phyloP scores from a whole-genome alignment of 2,888 invertebrate species.

The Drosophila tripunctata region DNA sequence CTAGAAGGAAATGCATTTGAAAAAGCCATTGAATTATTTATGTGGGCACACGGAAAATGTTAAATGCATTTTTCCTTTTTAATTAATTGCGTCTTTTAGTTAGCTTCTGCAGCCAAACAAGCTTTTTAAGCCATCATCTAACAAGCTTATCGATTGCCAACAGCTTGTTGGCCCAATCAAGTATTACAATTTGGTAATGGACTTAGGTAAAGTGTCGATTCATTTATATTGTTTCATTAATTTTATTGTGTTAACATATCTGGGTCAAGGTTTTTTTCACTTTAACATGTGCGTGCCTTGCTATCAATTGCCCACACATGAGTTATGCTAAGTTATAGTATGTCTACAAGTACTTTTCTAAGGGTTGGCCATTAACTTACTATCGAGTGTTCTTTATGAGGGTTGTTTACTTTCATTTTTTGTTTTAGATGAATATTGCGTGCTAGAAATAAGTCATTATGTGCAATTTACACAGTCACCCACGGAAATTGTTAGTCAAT shows the following conservation, averaged over 20 bases:
- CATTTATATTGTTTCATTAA: constrained; percentile 46
- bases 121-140: neutral
- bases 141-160: constrained; percentile 6
- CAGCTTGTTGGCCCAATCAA: constrained; percentile 1
- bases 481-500: neutral
- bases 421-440: constrained; percentile 5
- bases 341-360: constrained; percentile 6
- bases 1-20: constrained; percentile 27
- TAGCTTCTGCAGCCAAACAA: neutral
- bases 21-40: constrained; percentile 57
- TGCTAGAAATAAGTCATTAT: constrained; percentile 12
- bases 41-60: constrained; percentile 22
- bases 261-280: constrained; percentile 59
- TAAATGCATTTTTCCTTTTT: constrained; percentile 29
- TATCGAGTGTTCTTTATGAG: neutral
- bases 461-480: neutral
- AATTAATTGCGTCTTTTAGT: constrained; percentile 17
- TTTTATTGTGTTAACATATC: constrained; percentile 43
- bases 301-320: neutral
- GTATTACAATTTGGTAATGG: neutral
- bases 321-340: constrained; percentile 22
- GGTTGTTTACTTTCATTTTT: neutral
- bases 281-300: constrained; percentile 16
- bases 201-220: no score
- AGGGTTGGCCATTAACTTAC: constrained; percentile 26